Evolutionary conservation across 2,797 vertebrate genomes (phyloP).

Genomic region (Tenualosa ilisha): DNA sequence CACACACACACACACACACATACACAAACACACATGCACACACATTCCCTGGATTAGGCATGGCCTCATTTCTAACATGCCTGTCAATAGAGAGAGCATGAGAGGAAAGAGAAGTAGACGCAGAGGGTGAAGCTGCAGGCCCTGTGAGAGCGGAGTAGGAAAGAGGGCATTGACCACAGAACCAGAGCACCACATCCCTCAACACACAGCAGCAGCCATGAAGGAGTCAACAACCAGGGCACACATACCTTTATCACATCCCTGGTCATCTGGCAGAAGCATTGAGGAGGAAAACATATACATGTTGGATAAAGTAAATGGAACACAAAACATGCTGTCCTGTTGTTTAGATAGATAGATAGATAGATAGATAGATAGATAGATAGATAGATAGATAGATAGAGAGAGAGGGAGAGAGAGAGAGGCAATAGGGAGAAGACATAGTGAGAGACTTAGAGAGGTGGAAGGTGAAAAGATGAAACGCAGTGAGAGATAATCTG

Average conservation of each 20-base stretch:
- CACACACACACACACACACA: conserved; percentile 5
- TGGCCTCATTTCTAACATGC: not conserved
- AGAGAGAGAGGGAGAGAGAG: not conserved
- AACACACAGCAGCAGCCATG: not conserved
- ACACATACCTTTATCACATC: conserved; percentile 94
- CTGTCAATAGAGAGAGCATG: not conserved
- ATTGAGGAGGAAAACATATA: conserved; percentile 63
- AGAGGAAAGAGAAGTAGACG: not conserved
- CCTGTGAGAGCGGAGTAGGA: conserved; percentile 7
- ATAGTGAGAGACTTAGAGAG: not conserved
- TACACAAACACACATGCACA: not conserved
- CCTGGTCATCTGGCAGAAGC: conserved; percentile 87
- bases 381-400: conserved; percentile 2
- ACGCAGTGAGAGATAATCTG: not conserved
- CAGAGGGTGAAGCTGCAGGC: not conserved
- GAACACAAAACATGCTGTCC: not conserved
- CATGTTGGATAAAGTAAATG: conserved; percentile 22
- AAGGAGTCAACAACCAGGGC: not conserved
- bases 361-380: not conserved
- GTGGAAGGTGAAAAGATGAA: not conserved
- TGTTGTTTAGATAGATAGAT: not conserved
- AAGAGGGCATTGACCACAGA: not conserved
- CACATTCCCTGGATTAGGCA: not conserved
- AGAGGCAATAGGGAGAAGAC: not conserved
- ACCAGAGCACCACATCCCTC: not conserved